Percentiles rank a stretch among this genome's conserved stretches.
Evolutionary conservation across 2,113 vertebrate species (phyloP).

Genomic region (Amazona vittata): DNA sequence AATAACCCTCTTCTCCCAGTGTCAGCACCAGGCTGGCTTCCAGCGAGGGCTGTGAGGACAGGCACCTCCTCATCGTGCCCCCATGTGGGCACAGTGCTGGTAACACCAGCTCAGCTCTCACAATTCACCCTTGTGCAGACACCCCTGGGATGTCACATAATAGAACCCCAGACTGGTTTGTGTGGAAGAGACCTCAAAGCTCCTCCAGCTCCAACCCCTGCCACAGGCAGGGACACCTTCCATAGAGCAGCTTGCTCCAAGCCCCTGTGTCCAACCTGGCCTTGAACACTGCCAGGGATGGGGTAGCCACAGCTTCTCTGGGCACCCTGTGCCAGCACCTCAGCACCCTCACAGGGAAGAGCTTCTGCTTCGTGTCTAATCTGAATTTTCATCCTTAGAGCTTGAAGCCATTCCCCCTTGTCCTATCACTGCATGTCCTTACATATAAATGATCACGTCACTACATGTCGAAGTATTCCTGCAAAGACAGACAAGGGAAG

Average conservation of each 20-base stretch:
- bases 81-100: rapidly evolving
- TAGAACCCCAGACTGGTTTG: not conserved
- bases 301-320: too few species aligned
- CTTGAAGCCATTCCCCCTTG: not conserved
- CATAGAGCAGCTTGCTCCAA: too few species aligned
- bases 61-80: not conserved
- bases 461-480: not conserved
- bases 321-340: too few species aligned
- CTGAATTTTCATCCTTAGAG: not conserved
- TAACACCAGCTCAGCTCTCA: not conserved
- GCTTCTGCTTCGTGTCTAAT: not conserved
- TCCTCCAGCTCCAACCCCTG: too few species aligned
- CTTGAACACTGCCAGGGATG: too few species aligned
- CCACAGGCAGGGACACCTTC: too few species aligned
- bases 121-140: not conserved
- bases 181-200: not conserved
- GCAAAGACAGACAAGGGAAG: not conserved
- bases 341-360: too few species aligned
- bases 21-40: not conserved
- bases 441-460: not conserved
- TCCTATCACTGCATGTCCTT: not conserved
- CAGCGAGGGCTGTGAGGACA: not conserved
- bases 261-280: too few species aligned
- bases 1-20: not conserved
- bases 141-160: not conserved